Evolutionary conservation across 2,888 invertebrate genomes (phyloP).

Genomic region (Agonopterix heracliana): DNA sequence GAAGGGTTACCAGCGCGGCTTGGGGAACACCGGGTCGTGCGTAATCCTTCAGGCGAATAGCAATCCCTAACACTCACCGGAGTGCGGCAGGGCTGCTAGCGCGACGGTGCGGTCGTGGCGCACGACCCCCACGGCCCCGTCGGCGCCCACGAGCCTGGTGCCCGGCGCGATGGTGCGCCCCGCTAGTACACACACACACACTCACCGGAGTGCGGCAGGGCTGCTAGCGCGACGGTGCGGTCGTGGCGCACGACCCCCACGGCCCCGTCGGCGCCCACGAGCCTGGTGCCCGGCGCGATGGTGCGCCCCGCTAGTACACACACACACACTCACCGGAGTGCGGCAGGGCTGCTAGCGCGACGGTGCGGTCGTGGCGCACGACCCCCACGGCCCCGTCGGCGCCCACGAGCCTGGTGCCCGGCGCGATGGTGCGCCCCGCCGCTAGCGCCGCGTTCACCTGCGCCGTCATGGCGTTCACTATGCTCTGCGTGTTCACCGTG

Average conservation of each 20-base stretch:
- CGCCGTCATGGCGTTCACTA: slow-evolving; percentile 73
- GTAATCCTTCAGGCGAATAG: too few species aligned
- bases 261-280: slow-evolving; percentile 78
- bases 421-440: slow-evolving; percentile 67
- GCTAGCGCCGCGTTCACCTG: slow-evolving; percentile 79
- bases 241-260: slow-evolving; percentile 80
- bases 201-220: slow-evolving; percentile 60
- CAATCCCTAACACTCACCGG: slow-evolving; percentile 34
- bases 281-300: slow-evolving; percentile 68
- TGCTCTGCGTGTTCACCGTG: slow-evolving; percentile 44
- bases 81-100: slow-evolving; percentile 69
- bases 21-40: too few species aligned
- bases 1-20: too few species aligned
- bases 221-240: slow-evolving; percentile 74
- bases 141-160: slow-evolving; percentile 71
- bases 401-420: slow-evolving; percentile 69
- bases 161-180: slow-evolving; percentile 68
- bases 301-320: slow-evolving; percentile 41
- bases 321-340: slow-evolving; percentile 37
- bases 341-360: slow-evolving; percentile 72
- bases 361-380: slow-evolving; percentile 79
- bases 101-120: slow-evolving; percentile 78
- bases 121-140: slow-evolving; percentile 81
- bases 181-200: background rate
- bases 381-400: slow-evolving; percentile 80